These are phyloP conservation scores for Apodemia zela DNA, from an alignment of 2,888 invertebrate genomes.

Conservation along the genomic window DNA sequence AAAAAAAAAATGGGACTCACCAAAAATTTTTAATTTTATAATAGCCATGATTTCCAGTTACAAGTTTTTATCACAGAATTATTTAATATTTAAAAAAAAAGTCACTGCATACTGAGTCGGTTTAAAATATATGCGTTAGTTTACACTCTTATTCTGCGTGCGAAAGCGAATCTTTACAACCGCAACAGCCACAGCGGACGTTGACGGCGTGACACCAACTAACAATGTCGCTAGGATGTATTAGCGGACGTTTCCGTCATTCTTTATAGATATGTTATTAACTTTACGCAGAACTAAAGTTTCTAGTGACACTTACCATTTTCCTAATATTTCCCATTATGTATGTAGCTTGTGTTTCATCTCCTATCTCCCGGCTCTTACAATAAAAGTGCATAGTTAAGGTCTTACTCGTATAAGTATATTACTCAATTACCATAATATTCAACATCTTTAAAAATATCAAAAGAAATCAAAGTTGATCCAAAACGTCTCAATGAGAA, in stretches of 20 bases:
- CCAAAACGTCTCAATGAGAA: too few relatives aligned
- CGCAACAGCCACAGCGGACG: conserved; percentile 28
- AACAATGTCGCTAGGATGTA: conserved; percentile 18
- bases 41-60: conserved; percentile 54
- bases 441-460: too few relatives aligned
- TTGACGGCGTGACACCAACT: conserved; percentile 14
- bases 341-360: too few relatives aligned
- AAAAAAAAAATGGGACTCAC: conserved; percentile 44
- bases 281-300: conserved; percentile 3
- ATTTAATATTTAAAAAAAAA: not conserved
- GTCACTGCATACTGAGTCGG: not conserved
- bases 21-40: conserved; percentile 58
- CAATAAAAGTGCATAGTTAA: too few relatives aligned
- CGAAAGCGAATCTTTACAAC: conserved; percentile 19
- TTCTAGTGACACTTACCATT: not conserved
- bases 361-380: too few relatives aligned
- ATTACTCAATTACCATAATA: too few relatives aligned
- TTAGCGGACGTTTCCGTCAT: conserved; percentile 8
- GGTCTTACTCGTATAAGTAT: too few relatives aligned
- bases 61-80: not conserved
- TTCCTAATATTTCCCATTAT: not conserved
- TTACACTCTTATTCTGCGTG: not conserved
- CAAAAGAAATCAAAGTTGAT: too few relatives aligned
- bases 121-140: conserved; percentile 5
- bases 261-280: conserved; percentile 5